phyloP scores from a whole-genome alignment of 2,888 invertebrate genomes.

The Drosophila kokeensis region DNA sequence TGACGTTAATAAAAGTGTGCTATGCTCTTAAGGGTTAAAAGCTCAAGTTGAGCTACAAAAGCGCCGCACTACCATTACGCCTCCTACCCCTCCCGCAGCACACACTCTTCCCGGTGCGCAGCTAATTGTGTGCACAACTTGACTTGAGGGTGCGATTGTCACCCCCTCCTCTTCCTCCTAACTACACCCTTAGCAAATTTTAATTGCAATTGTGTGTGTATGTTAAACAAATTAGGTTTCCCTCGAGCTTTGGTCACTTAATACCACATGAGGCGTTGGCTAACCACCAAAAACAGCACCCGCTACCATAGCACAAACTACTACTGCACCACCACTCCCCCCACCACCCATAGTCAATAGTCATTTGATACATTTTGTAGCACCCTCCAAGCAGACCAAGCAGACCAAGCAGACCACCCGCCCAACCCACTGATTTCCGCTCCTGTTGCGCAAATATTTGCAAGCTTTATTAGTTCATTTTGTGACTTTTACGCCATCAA shows the following conservation, averaged over 20 bases:
- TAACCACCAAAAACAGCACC: constrained; percentile 62
- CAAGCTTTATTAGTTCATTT: constrained; percentile 70
- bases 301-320: constrained; percentile 19
- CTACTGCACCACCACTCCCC: neutral
- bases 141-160: constrained; percentile 55
- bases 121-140: constrained; percentile 52
- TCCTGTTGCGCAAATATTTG: constrained; percentile 71
- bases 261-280: constrained; percentile 49
- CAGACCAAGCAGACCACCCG: constrained; percentile 15
- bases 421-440: constrained; percentile 21
- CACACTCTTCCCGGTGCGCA: constrained; percentile 2
- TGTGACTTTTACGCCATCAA: constrained; percentile 57
- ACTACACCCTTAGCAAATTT: constrained; percentile 60
- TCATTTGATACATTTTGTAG: constrained; percentile 62
- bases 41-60: constrained; percentile 34
- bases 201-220: constrained; percentile 56
- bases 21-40: constrained; percentile 62
- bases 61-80: neutral
- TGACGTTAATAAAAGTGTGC: constrained; percentile 51
- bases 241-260: constrained; percentile 54
- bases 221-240: constrained; percentile 72
- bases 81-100: neutral
- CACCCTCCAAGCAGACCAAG: constrained; percentile 2
- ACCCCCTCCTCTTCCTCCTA: neutral
- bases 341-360: constrained; percentile 20